Conservation (phyloP, 2,888 invertebrate species). For the Emmelina monodactyla region DNA sequence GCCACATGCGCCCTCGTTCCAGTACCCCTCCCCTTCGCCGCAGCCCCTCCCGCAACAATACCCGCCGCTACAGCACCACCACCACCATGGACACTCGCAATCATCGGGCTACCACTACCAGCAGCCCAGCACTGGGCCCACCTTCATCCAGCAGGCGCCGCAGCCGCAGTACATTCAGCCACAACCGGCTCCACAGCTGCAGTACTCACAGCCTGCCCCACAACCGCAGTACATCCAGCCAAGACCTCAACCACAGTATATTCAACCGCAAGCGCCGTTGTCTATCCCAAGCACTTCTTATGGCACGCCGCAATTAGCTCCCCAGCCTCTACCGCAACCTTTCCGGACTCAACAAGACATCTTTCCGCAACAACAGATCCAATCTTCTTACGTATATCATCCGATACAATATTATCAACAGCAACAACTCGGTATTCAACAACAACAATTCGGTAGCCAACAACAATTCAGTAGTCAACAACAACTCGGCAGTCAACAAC, state of each 20-base stretch:
- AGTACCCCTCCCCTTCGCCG: constrained; percentile 25
- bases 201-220: background rate
- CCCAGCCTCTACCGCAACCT: background rate
- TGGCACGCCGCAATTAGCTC: constrained; percentile 2
- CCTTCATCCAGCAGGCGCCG: constrained; percentile 13
- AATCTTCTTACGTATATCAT: constrained; percentile 1
- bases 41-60: constrained; percentile 17
- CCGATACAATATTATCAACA: background rate
- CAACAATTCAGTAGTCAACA: constrained; percentile 9
- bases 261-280: constrained; percentile 5
- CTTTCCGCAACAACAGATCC: constrained; percentile 5
- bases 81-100: constrained; percentile 10
- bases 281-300: constrained; percentile 9
- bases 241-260: constrained; percentile 5
- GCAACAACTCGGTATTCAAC: background rate
- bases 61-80: constrained; percentile 8
- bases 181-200: constrained; percentile 5
- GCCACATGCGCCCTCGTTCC: constrained; percentile 28
- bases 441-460: constrained; percentile 4
- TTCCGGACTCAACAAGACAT: background rate
- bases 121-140: constrained; percentile 9
- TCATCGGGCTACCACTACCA: constrained; percentile 12
- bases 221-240: constrained; percentile 5
- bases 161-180: constrained; percentile 11
- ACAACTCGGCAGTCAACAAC: constrained; percentile 17